Evolutionary conservation across 2,113 vertebrate species (phyloP), one percentile per base, ranked within the genome.

Genomic region (Ancistrus triradiatus): DNA sequence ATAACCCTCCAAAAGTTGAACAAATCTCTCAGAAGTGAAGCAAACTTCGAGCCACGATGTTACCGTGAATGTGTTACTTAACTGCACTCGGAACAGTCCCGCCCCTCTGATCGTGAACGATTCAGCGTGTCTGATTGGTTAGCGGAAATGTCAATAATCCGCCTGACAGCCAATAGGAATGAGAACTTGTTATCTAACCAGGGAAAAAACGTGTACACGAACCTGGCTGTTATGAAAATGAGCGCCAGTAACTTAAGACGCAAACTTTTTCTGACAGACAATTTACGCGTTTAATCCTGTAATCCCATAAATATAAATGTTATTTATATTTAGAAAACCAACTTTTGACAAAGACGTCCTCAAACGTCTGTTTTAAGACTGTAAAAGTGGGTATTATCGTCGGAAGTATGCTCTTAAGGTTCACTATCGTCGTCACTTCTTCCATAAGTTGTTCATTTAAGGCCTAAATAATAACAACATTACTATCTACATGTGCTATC

Each of bases 111-210:
- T 56, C 13, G 51, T n/a, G 33, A 18, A 4, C 10, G 38, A 8
- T 42, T 2, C n/a, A 14, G 8, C 6, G 9, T 2, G 11, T 38
- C 15, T 33, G n/a, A 68, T 77, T 77, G 63, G 70, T 11, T 38
- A 2, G 8, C 2, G 4, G 8, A 40, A 28, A 5, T 33, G 37
- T 8, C 6, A 2, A 6, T 51, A 1, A 17, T 35, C 5, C 5
- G 1, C 9, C 2, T 10, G 3, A 1, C 8, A 73, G 14, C 63
- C 70, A 60, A 68, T 60, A 22, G n/a, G 17, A 42, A 27, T 3
- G 1, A 15, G 42, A 31, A 7, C n/a, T 27, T 24, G 65, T 72
- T 66, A 72, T 38, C 64, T 68, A 75, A 69, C 52, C 35, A 31
- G 46, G 17, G 3, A 18, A 5, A 17, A 37, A 57, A 44, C 24